Evolutionary conservation across 2,113 vertebrate genomes (phyloP).

Genomic region (Gasterosteus aculeatus): DNA sequence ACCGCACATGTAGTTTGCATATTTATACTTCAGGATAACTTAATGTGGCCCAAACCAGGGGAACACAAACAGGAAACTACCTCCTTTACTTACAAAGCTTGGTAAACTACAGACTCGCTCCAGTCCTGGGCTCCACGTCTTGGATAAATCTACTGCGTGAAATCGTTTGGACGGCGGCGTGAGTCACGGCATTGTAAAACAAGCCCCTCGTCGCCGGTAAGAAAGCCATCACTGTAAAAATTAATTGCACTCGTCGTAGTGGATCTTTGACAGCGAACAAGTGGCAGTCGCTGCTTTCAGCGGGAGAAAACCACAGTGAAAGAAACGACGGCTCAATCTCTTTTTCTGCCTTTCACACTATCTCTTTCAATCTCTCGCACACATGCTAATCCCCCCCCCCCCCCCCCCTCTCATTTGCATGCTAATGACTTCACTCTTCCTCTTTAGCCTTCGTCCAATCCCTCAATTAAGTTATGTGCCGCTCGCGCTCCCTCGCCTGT

Average conservation of each 20-base stretch:
- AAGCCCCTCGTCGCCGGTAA: slow-evolving; percentile 47
- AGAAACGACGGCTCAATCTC: slow-evolving; percentile 65
- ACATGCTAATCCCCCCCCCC: slow-evolving; percentile 83
- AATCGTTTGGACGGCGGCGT: slow-evolving; percentile 38
- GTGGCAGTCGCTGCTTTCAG: slow-evolving; percentile 65
- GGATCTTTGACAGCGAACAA: slow-evolving; percentile 64
- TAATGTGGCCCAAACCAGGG: background rate
- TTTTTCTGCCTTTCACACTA: slow-evolving; percentile 69
- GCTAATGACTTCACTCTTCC: slow-evolving; percentile 85
- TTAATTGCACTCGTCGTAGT: slow-evolving; percentile 63
- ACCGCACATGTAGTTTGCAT: background rate
- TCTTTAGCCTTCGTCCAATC: slow-evolving; percentile 64
- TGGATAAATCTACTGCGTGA: slow-evolving; percentile 22
- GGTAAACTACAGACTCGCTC: background rate
- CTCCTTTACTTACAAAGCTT: background rate
- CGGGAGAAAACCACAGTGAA: slow-evolving; percentile 39
- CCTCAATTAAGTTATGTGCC: slow-evolving; percentile 68
- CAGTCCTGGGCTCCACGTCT: background rate
- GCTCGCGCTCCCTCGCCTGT: slow-evolving; percentile 47
- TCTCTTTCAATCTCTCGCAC: slow-evolving; percentile 75
- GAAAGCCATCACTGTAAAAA: slow-evolving; percentile 64
- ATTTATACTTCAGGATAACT: background rate
- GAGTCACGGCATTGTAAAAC: slow-evolving; percentile 56
- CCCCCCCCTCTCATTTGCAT: slow-evolving; percentile 88
- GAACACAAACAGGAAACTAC: background rate